Conservation (phyloP, 2,888 invertebrate species). For the Gymnoscelis rufifasciata region DNA sequence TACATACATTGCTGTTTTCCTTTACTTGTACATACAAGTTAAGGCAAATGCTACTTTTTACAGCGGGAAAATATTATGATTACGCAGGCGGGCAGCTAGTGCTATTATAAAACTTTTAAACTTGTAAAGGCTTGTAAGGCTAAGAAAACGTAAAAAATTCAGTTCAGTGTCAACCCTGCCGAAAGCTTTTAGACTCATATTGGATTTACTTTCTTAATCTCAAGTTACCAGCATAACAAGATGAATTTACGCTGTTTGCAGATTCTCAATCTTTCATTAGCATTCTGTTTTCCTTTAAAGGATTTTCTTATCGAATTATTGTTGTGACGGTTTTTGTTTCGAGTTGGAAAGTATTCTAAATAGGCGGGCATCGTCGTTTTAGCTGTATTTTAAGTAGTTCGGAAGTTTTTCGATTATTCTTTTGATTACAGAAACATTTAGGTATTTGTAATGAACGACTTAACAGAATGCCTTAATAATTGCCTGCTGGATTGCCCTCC, state of each 20-base stretch:
- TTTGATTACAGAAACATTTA: too few relatives aligned
- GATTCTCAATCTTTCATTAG: slow-evolving; percentile 8
- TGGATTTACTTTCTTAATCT: slow-evolving; percentile 26
- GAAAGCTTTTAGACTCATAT: slow-evolving; percentile 13
- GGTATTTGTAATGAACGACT: too few relatives aligned
- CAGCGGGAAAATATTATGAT: too few relatives aligned
- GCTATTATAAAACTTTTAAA: too few relatives aligned
- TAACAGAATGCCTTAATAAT: too few relatives aligned
- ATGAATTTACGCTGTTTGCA: slow-evolving; percentile 16
- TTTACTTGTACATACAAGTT: too few relatives aligned
- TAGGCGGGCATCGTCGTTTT: background rate
- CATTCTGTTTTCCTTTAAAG: slow-evolving; percentile 2
- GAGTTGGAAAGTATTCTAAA: background rate
- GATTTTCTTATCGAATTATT: slow-evolving; percentile 9
- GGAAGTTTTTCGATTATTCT: background rate
- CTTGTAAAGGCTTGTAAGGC: too few relatives aligned
- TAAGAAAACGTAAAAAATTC: background rate
- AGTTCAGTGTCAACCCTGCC: slow-evolving; percentile 9
- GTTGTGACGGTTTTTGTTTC: background rate
- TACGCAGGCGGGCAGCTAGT: too few relatives aligned
- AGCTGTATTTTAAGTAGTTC: background rate
- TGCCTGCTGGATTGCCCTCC: too few relatives aligned
- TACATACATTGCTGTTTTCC: too few relatives aligned
- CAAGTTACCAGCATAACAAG: slow-evolving; percentile 20
- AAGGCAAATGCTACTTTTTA: too few relatives aligned